phyloP scores from a whole-genome alignment of 1,140 invertebrate genomes.

The Halesus radiatus region DNA sequence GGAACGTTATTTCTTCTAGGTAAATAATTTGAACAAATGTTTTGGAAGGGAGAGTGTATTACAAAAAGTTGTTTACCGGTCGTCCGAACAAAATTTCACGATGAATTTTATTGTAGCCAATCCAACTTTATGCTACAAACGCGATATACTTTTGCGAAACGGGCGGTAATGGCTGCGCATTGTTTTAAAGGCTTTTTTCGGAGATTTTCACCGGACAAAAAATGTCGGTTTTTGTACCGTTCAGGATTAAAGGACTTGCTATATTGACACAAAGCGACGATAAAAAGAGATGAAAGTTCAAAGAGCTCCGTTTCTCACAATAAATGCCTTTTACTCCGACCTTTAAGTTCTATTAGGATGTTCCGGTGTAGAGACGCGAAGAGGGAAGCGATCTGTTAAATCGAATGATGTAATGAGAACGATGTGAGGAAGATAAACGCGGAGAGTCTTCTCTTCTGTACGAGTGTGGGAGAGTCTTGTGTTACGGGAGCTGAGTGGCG shows the following conservation, averaged over 20 bases:
- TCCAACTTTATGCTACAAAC: slow-evolving; percentile 30
- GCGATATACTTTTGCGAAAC: slow-evolving; percentile 8
- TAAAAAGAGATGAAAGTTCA: slow-evolving; percentile 56
- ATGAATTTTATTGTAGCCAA: slow-evolving; percentile 21
- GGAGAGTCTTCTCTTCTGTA: too few species aligned
- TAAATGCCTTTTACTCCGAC: slow-evolving; percentile 49
- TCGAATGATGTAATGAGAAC: slow-evolving; percentile 24
- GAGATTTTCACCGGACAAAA: not conserved
- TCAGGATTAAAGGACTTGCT: slow-evolving; percentile 48
- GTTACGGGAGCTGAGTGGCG: not conserved
- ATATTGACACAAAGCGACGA: slow-evolving; percentile 56
- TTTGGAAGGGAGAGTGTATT: slow-evolving; percentile 4
- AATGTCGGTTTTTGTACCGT: slow-evolving; percentile 41
- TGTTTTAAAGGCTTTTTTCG: slow-evolving; percentile 26
- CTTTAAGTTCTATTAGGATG: slow-evolving; percentile 37
- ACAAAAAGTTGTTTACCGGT: not conserved
- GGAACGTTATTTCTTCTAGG: not conserved
- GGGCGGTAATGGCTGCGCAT: slow-evolving; percentile 14
- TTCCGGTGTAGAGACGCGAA: not conserved
- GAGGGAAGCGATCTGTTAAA: slow-evolving; percentile 27
- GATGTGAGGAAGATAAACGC: slow-evolving; percentile 4
- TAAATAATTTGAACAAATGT: slow-evolving; percentile 3
- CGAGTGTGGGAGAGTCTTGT: not conserved
- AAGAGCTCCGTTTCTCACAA: slow-evolving; percentile 46
- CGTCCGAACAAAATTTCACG: slow-evolving; percentile 16